Percentiles rank a stretch among this genome's conserved stretches.
Evolutionary conservation across 2,113 vertebrate species (phyloP).

Genomic region (Podarcis muralis): DNA sequence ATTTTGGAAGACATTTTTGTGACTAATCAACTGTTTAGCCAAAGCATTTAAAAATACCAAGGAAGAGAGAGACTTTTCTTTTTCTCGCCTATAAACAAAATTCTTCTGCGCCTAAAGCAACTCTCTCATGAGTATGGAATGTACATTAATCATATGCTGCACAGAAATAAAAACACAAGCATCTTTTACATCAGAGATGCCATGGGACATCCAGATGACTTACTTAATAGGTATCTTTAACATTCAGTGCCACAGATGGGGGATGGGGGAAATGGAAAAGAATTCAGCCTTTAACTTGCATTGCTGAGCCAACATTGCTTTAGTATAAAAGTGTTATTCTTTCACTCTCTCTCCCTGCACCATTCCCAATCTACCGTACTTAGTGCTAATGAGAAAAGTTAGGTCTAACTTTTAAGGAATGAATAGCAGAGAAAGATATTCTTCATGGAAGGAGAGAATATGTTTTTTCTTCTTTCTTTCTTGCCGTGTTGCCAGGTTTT

Average conservation of each 20-base stretch:
- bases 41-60: neutral
- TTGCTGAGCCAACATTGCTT: neutral
- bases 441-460: neutral
- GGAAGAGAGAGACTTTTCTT: neutral
- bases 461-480: neutral
- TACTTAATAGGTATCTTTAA: neutral
- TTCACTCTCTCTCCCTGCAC: neutral
- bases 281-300: neutral
- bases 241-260: neutral
- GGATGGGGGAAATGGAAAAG: neutral
- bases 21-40: neutral
- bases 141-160: neutral
- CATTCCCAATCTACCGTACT: accelerated
- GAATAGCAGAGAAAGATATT: neutral
- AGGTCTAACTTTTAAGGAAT: neutral
- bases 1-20: neutral
- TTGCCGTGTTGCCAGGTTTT: neutral
- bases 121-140: neutral
- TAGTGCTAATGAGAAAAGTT: neutral
- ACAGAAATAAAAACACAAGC: slow-evolving; percentile 5
- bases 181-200: neutral
- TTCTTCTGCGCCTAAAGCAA: neutral
- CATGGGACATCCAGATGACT: neutral
- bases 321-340: neutral
- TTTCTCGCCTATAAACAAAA: neutral